Conservation (phyloP, 1,140 invertebrate genomes). For the Macrocentrus cingulum region DNA sequence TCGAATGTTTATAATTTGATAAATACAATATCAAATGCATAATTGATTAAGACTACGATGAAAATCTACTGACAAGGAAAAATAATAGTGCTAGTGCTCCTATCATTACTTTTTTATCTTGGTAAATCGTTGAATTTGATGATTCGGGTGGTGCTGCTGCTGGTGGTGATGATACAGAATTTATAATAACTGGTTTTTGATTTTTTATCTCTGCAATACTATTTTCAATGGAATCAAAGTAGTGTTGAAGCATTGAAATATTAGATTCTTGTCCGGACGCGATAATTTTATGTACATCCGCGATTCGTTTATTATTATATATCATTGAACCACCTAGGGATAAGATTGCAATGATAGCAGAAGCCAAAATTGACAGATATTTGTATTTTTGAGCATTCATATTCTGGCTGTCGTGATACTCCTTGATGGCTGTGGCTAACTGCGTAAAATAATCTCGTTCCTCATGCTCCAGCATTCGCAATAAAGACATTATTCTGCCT, state of each 20-base stretch:
- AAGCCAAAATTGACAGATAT: slow-evolving; percentile 52
- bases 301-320: slow-evolving; percentile 48
- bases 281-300: slow-evolving; percentile 41
- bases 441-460: slow-evolving; percentile 50
- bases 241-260: slow-evolving; percentile 32
- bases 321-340: slow-evolving; percentile 49
- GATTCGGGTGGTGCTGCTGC: neutral
- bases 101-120: slow-evolving; percentile 1
- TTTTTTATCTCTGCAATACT: slow-evolving; percentile 27
- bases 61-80: slow-evolving; percentile 6
- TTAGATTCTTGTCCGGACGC: slow-evolving; percentile 38
- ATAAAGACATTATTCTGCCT: slow-evolving; percentile 34
- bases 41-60: neutral
- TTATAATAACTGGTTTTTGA: neutral
- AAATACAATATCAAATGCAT: neutral
- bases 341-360: slow-evolving; percentile 43
- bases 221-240: slow-evolving; percentile 35
- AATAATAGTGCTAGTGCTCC: slow-evolving; percentile 1
- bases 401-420: slow-evolving; percentile 54
- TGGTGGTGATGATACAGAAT: neutral
- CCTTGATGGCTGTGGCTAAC: slow-evolving; percentile 53
- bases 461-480: slow-evolving; percentile 44
- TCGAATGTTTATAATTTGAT: too few relatives aligned
- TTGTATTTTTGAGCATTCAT: slow-evolving; percentile 52
- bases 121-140: neutral